Evolutionary conservation across 1,140 invertebrate genomes (phyloP), one percentile per base, ranked within the genome.

Genomic region (Zaprionus africanus): DNA sequence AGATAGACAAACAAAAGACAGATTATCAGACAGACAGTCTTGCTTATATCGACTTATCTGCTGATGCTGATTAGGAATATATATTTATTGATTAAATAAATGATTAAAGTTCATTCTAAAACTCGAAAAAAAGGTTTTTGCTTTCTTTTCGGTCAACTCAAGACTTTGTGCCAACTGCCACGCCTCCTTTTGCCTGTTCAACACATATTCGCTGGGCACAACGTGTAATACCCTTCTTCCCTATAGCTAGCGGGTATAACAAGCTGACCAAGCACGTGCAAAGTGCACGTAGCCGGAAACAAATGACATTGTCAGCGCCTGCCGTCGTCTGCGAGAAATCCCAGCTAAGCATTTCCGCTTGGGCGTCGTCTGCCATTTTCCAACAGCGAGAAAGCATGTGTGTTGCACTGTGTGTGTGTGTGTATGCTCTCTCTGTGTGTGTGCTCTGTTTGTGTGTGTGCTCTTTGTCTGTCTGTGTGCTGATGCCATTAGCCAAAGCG

Each of bases 261-360:
- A 43, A 31, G 70, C 54, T 51, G 41, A 38, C 31, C 62, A 15
- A 59, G 65, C 75, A 85, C 82, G 79, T 78, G 79, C 82, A 78
- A 69, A 72, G 76, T 87, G 83, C 84, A 87, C 62, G 83, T 86
- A 82, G 84, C 80, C 84, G 84, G 80, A 87, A 87, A 87, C 84
- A 87, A 87, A 87, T 88, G 83, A 87, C 83, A 88, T 87, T 87
- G 84, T 87, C 83, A 88, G 84, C 84, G 83, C 77, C 68, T 67
- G 67, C 56, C 64, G 70, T 71, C 61, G 66, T 65, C 76, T 28
- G 66, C 72, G 65, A 82, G 82, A 85, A 85, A 85, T 85, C 83
- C 79, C 83, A 87, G 83, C 82, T 85, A 85, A 85, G 83, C 82
- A 85, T 85, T 85, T 87, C 82, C 82, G 82, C 67, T 81, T 46